These are phyloP conservation scores for Siniperca chuatsi DNA, from an alignment of 2,113 vertebrate genomes.

Conservation along the genomic window DNA sequence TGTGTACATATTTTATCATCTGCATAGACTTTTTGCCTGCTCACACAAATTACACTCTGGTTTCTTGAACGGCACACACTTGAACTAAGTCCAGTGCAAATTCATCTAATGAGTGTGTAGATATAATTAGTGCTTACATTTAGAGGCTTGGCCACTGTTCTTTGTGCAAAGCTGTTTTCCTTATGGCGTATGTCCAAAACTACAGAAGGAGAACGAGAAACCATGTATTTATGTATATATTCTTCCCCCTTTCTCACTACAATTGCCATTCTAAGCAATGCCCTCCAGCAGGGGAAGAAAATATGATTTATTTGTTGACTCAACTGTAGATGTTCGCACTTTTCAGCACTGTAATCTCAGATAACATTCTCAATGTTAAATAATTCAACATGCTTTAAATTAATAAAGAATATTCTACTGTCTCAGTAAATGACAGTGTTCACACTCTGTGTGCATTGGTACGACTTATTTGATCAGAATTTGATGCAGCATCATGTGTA, in stretches of 20 bases:
- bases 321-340: conserved; percentile 67
- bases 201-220: not conserved
- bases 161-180: conserved; percentile 36
- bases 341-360: conserved; percentile 52
- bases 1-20: conserved; percentile 60
- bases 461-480: conserved; percentile 55
- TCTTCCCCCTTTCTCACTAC: conserved; percentile 9
- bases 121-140: conserved; percentile 38
- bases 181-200: conserved; percentile 27
- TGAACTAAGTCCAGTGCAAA: conserved; percentile 31
- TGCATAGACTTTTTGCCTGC: conserved; percentile 6
- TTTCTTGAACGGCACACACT: conserved; percentile 9
- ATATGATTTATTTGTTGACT: conserved; percentile 75
- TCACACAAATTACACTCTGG: conserved; percentile 34
- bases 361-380: conserved; percentile 65
- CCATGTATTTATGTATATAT: conserved; percentile 16
- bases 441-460: conserved; percentile 59
- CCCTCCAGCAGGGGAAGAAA: conserved; percentile 48
- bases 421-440: conserved; percentile 78
- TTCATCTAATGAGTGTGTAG: conserved; percentile 28
- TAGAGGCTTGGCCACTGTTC: conserved; percentile 21
- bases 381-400: conserved; percentile 77
- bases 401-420: conserved; percentile 73
- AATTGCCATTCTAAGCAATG: conserved; percentile 47
- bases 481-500: conserved; percentile 14